Base-by-base conservation (phyloP, 2,888 invertebrate species). In the Spialia ferax region DNA sequence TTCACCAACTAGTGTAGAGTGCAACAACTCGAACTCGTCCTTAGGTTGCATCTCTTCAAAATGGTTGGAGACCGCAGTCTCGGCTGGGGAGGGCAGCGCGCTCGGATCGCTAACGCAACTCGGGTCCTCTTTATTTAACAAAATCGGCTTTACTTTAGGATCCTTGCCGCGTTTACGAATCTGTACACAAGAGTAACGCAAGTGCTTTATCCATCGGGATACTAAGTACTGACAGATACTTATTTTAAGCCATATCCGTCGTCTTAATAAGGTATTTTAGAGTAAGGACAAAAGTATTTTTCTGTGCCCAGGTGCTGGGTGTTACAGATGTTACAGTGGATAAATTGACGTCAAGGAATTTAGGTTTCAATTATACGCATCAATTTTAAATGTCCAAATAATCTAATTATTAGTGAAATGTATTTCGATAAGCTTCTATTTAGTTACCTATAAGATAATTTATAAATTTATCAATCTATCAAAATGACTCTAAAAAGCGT, bases 11-110 rank as follows among this genome's bases (percentile, higher is more conserved):
- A 88, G 81, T 74, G 90, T 75, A 60, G 91, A 87, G 72, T 94
- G 93, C 81, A 93, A 84, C 79, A 94, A 84, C 80, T 93, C 94
- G 81, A 94, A 91, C 76, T 97, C 97, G 92, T 98, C 98, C 94
- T 97, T 97, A 62, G 98, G 97, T 76, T 95, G 96, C 86, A 95
- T 96, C 81, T 95, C 94, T 82, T 97, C 97, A 89, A 97, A 97
- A 88, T 96, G 96, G 94, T 97, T 97, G 84, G 84, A 77, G 75
- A 83, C 84, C 66, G 78, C 75, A 32, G 79, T 71, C 72, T 77
- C 80, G 59, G 91, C 82, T 60, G 93, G 75, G 69, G 94, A 86
- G 72, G 93, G 91, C 73, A 84, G 79, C 71, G 91, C 81, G 77
- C 88, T 88, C 70, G 92, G 88, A 81, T 94, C 94, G 82, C 90